Base-by-base conservation (phyloP, 1,140 invertebrate genomes). In the Anadara kagoshimensis region DNA sequence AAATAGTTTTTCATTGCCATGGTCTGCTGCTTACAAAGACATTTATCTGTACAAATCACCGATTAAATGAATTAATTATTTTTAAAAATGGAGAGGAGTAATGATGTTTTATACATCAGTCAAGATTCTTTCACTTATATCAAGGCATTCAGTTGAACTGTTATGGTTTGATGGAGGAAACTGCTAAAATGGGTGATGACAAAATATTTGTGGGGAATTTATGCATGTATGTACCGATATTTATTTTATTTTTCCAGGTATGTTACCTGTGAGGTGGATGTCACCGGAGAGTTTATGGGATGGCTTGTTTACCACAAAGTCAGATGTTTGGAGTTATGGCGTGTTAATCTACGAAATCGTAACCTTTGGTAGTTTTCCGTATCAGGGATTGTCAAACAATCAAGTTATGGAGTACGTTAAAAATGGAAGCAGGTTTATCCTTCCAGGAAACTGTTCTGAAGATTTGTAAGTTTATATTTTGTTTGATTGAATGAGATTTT, bases 251-350 rank as follows among this genome's bases (percentile, higher is more conserved):
- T n/a, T 16, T 56, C 18, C 63, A 88, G 86, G 85, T 18, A 87
- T 86, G 83, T 69, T 88, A 36, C 96, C 96, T 5, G 94, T 98
- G 0, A 91, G 96, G 45, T 98, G 96, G 96, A 97, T 97, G 96
- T 94, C 96, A 0, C 96, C 95, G 0, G 96, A 98, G 89, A 95
- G 95, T 80, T 93, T 98, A 29, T 91, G 95, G 57, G 96, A 96
- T 83, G 96, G 95, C 10, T 92, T 95, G 47, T 98, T 97, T 84
- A 97, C 96, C 0, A 90, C 96, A 10, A 95, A 97, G 89, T 96
- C 95, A 1, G 97, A 98, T 83, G 93, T 97, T 0, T 98, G 96
- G 96, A 95, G 95, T 11, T 97, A 93, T 80, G 96, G 96, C 0
- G 94, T 98, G 0, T 93, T 98, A 0, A 90, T 98, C 0, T 98